Conservation (phyloP, 2,888 invertebrate genomes). For the Thera britannica region DNA sequence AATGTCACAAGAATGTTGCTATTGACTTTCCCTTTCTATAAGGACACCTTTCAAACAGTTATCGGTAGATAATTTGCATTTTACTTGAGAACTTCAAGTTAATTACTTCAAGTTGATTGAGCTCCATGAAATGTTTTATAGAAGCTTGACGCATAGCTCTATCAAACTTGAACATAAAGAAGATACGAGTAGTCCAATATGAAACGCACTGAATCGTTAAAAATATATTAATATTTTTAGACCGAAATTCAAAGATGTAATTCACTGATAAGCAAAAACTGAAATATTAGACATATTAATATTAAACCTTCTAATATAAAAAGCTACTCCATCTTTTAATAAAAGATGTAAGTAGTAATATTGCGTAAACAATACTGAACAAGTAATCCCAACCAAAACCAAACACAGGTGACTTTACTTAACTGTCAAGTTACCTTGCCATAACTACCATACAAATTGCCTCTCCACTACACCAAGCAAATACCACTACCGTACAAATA, state of each 20-base stretch:
- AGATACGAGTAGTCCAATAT: too few relatives aligned
- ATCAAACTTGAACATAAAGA: too few relatives aligned
- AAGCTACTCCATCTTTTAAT: too few relatives aligned
- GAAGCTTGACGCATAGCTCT: not conserved
- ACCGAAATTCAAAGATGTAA: too few relatives aligned
- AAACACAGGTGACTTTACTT: not conserved
- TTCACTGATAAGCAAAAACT: too few relatives aligned
- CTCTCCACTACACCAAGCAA: not conserved
- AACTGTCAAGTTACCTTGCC: not conserved
- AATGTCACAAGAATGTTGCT: conserved; percentile 22
- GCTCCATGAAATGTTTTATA: conserved; percentile 32
- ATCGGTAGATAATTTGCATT: conserved; percentile 20
- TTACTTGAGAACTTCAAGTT: conserved; percentile 14
- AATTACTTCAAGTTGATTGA: conserved; percentile 26
- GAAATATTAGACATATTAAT: too few relatives aligned
- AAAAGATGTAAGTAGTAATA: too few relatives aligned
- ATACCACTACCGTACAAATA: not conserved
- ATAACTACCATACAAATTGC: not conserved
- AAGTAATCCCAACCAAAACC: not conserved
- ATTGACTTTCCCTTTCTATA: conserved; percentile 26
- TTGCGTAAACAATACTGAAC: too few relatives aligned
- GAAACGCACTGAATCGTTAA: too few relatives aligned
- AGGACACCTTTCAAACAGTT: conserved; percentile 25
- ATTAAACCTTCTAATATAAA: too few relatives aligned
- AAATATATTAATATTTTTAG: too few relatives aligned